phyloP scores from a whole-genome alignment of 1,140 invertebrate genomes.

The Caenorhabditis briggsae region DNA sequence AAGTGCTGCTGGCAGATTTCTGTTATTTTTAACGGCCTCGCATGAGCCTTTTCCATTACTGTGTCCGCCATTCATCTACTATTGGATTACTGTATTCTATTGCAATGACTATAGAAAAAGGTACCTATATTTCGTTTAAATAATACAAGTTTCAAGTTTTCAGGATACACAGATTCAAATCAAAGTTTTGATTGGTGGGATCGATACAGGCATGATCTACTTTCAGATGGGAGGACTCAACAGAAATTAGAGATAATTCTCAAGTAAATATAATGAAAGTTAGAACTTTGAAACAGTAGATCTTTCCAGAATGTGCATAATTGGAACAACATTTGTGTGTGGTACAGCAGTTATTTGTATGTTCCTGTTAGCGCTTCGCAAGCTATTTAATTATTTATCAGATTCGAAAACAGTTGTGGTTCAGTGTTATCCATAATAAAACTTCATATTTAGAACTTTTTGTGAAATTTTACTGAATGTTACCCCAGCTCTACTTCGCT shows the following conservation, averaged over 20 bases:
- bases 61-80: constrained; percentile 12
- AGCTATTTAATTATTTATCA: constrained; percentile 8
- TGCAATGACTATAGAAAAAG: constrained; percentile 23
- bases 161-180: not conserved
- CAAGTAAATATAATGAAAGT: not conserved
- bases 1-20: not conserved
- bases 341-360: constrained; percentile 28
- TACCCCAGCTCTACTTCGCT: not conserved
- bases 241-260: constrained; percentile 37
- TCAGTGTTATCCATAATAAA: constrained; percentile 39
- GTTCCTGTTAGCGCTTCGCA: constrained; percentile 9
- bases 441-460: not conserved
- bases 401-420: constrained; percentile 38
- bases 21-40: not conserved
- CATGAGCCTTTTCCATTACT: constrained; percentile 41
- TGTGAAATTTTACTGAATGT: not conserved
- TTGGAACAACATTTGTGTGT: constrained; percentile 28
- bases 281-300: no score
- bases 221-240: constrained; percentile 30
- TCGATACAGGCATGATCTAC: constrained; percentile 21
- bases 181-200: constrained; percentile 51
- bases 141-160: not conserved
- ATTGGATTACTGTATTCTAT: constrained; percentile 40
- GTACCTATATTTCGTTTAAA: not conserved
- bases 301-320: constrained; percentile 37